Conservation (phyloP, 2,888 invertebrate genomes). For the Netelia virgata region DNA sequence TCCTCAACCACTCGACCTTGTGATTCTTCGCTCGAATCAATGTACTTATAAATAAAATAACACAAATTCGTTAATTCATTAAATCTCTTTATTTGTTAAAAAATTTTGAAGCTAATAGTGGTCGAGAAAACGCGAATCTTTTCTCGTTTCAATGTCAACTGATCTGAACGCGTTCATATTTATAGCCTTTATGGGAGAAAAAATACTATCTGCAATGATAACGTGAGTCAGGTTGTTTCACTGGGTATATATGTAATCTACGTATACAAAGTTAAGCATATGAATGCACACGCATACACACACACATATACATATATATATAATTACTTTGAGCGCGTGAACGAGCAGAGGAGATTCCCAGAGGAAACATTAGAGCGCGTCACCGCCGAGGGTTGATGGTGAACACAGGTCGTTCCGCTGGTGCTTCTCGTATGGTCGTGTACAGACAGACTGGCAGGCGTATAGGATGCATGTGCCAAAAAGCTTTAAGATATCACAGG, state of each 20-base stretch:
- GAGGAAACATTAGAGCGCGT: conserved; percentile 51
- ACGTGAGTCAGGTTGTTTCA: neutral
- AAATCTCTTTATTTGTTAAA: too few species aligned
- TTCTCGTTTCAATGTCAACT: too few species aligned
- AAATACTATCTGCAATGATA: neutral
- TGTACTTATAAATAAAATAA: too few species aligned
- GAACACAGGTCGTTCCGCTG: conserved; percentile 18
- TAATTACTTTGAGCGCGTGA: conserved; percentile 42
- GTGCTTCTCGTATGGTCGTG: conserved; percentile 17
- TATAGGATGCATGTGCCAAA: conserved; percentile 19
- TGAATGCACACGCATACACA: neutral
- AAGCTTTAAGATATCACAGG: conserved; percentile 29
- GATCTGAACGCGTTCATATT: neutral
- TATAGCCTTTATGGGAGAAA: neutral
- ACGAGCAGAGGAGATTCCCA: conserved; percentile 46
- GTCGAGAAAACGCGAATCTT: too few species aligned
- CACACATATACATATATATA: neutral
- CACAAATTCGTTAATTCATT: too few species aligned
- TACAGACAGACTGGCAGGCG: conserved; percentile 17
- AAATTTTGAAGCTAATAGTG: too few species aligned
- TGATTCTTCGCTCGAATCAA: too few species aligned
- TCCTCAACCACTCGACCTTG: neutral
- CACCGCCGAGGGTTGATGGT: conserved; percentile 28
- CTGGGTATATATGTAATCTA: neutral
- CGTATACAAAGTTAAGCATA: neutral